A percentile compares a stretch with the other conserved stretches of the same genome.
These are phyloP conservation scores for Ploceus nigricollis DNA, from an alignment of 2,113 vertebrate genomes.

Conservation along the genomic window DNA sequence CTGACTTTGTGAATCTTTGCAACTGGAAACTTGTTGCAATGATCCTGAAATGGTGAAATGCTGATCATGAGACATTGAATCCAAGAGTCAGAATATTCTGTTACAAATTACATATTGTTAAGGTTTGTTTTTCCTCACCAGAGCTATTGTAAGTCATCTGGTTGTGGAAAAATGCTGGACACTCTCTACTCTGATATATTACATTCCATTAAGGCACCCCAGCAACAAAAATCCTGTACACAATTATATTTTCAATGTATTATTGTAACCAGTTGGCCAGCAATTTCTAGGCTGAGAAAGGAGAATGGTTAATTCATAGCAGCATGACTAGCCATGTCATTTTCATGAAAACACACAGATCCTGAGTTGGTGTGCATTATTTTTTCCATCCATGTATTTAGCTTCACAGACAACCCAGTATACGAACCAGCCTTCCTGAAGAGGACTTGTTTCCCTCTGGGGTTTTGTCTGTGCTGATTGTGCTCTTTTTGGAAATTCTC, in stretches of 20 bases:
- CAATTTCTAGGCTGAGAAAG: not conserved
- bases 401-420: not conserved
- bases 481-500: constrained; percentile 4
- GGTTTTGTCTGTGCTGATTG: not conserved
- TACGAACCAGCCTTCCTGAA: not conserved
- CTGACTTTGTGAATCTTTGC: not conserved
- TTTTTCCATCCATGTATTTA: not conserved
- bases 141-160: not conserved
- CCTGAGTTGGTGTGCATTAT: not conserved
- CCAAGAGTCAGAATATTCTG: not conserved
- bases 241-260: not conserved
- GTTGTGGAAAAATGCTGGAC: not conserved
- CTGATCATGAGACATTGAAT: not conserved
- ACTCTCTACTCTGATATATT: not conserved
- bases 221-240: not conserved
- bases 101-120: not conserved
- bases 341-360: not conserved
- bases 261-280: not conserved
- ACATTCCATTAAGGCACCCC: not conserved
- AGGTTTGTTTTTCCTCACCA: not conserved
- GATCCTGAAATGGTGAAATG: not conserved
- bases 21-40: not conserved
- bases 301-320: not conserved
- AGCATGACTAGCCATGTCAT: not conserved
- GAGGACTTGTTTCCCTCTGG: not conserved